Conservation (phyloP, 2,888 invertebrate genomes). For the Leptinotarsa haldemani region DNA sequence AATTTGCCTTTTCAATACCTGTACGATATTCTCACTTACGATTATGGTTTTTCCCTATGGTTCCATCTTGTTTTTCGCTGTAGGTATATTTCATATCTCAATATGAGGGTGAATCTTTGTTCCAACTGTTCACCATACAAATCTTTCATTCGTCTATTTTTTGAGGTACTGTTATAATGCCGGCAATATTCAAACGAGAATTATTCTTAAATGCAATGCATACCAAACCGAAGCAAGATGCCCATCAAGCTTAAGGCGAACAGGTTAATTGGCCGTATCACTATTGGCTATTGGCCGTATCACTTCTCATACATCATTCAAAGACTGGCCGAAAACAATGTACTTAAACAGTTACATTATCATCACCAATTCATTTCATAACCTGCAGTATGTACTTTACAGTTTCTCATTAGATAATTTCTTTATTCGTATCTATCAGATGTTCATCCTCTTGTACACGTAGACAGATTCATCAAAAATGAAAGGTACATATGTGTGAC, state of each 20-base stretch:
- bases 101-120: no score
- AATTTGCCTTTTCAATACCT: no score
- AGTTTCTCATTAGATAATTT: conserved; percentile 25
- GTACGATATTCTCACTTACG: no score
- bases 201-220: neutral
- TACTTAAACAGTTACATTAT: conserved; percentile 17
- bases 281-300: neutral
- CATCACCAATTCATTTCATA: conserved; percentile 15
- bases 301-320: neutral
- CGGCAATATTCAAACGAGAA: neutral
- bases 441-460: conserved; percentile 22
- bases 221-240: neutral
- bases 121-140: no score
- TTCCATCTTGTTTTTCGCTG: no score
- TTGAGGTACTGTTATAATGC: neutral
- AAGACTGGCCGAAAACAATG: neutral
- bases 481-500: neutral
- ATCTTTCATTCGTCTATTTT: neutral
- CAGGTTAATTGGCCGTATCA: neutral
- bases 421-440: conserved; percentile 27
- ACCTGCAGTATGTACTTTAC: conserved; percentile 29
- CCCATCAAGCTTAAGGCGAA: neutral
- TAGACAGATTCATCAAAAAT: neutral
- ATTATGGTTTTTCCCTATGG: no score
- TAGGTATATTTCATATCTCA: no score